A percentile compares a stretch with the other conserved stretches of the same genome.
Conservation (phyloP, 2,888 invertebrate species). For the Pycnomerus fuliginosus region DNA sequence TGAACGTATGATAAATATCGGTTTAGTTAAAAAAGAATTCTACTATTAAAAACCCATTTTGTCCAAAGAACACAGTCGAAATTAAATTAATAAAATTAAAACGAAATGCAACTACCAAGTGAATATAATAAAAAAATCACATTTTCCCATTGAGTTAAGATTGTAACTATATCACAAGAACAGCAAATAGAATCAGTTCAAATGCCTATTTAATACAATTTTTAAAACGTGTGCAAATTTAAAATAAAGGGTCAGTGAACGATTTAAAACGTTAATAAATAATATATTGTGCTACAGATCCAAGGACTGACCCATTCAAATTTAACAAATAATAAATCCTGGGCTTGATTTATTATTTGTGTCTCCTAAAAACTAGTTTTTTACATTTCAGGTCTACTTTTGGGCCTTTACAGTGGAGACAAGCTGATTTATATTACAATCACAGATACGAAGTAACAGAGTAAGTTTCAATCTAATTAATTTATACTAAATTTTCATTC, state of each 20-base stretch:
- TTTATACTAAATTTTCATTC: constrained; percentile 25
- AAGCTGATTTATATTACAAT: constrained; percentile 24
- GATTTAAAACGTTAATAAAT: constrained; percentile 1
- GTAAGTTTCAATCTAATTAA: constrained; percentile 25
- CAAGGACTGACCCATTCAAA: constrained; percentile 4
- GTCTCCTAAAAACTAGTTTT: not conserved
- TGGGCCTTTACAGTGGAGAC: not conserved
- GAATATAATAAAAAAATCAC: constrained; percentile 28
- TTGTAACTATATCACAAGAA: constrained; percentile 32
- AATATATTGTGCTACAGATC: constrained; percentile 3
- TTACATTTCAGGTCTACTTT: no score
- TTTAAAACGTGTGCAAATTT: constrained; percentile 1
- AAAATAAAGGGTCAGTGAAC: constrained; percentile 4
- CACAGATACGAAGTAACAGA: constrained; percentile 39
- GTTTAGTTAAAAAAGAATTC: no score
- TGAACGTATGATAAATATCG: constrained; percentile 9
- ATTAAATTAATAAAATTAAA: constrained; percentile 12
- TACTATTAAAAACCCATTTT: constrained; percentile 1
- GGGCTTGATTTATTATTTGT: not conserved
- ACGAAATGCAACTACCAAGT: constrained; percentile 29
- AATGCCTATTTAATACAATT: constrained; percentile 2
- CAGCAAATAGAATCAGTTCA: constrained; percentile 31
- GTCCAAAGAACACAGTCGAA: constrained; percentile 27
- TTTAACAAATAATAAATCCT: not conserved
- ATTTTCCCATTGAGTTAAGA: constrained; percentile 25